phyloP scores from a whole-genome alignment of 2,113 vertebrate genomes.

The Istiophorus platypterus region DNA sequence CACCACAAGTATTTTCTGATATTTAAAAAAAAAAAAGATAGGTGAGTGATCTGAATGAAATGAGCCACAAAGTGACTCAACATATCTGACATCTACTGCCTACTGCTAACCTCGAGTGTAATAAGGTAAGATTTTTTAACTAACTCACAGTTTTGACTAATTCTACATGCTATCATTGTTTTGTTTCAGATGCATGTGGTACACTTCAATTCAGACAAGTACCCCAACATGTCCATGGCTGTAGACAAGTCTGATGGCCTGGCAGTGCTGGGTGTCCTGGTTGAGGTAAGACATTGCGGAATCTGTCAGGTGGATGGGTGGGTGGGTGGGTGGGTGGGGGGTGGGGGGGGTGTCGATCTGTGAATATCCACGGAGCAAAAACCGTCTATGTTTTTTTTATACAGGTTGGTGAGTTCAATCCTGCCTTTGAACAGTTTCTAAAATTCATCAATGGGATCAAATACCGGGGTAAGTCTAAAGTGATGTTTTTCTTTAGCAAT shows the following conservation, averaged over 20 bases:
- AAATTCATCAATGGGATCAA: conserved; percentile 87
- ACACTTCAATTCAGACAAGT: conserved; percentile 94
- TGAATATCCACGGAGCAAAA: background rate
- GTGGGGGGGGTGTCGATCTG: background rate
- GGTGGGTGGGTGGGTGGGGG: too few species aligned
- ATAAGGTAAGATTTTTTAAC: background rate
- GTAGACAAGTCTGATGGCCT: conserved; percentile 90
- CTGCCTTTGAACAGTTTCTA: conserved; percentile 90
- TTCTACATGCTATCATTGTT: background rate
- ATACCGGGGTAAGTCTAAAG: conserved; percentile 88
- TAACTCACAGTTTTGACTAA: too few species aligned
- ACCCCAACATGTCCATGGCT: conserved; percentile 86
- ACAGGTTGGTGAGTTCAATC: conserved; percentile 90
- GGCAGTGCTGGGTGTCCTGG: conserved; percentile 91
- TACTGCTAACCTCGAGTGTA: too few species aligned
- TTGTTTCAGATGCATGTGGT: conserved; percentile 91
- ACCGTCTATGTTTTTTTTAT: conserved; percentile 24
- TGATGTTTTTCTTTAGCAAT: background rate
- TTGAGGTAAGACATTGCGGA: conserved; percentile 88
- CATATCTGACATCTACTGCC: background rate
- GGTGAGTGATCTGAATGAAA: background rate
- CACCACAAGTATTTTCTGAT: background rate
- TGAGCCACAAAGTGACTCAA: background rate
- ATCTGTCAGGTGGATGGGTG: too few species aligned
- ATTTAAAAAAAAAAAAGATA: background rate